Evolutionary conservation across 2,888 invertebrate species (phyloP).

Genomic region (Amblyjoppa proteus): DNA sequence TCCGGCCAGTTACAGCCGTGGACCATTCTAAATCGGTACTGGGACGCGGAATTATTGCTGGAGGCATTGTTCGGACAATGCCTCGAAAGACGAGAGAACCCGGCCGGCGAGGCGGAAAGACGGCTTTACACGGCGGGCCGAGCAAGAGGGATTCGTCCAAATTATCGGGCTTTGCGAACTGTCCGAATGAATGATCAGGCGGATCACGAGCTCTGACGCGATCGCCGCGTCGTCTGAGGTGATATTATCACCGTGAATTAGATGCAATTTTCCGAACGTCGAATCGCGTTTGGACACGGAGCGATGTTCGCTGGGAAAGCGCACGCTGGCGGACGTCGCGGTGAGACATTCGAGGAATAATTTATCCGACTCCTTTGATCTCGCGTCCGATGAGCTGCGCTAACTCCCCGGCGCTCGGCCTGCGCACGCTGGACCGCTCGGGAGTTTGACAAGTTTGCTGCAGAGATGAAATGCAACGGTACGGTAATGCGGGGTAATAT

Average conservation of each 20-base stretch:
- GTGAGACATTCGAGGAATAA: conserved; percentile 62
- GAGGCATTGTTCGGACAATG: conserved; percentile 40
- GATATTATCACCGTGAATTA: conserved; percentile 52
- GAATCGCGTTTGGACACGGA: conserved; percentile 23
- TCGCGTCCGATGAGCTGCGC: conserved; percentile 34
- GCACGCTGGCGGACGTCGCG: conserved; percentile 9
- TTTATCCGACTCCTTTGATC: conserved; percentile 67
- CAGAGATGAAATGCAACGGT: not conserved
- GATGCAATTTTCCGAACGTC: conserved; percentile 35
- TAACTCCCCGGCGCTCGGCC: conserved; percentile 10
- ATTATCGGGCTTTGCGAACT: conserved; percentile 55
- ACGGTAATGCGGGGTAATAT: too few species aligned
- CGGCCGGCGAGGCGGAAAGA: not conserved
- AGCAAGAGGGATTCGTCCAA: conserved; percentile 51
- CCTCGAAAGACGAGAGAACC: conserved; percentile 20
- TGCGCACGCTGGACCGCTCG: not conserved
- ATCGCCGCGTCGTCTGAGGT: conserved; percentile 1
- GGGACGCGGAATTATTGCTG: conserved; percentile 45
- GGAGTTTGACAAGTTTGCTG: not conserved
- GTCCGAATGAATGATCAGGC: conserved; percentile 59
- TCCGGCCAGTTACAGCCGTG: conserved; percentile 7
- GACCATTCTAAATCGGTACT: conserved; percentile 48
- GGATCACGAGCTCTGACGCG: conserved; percentile 53
- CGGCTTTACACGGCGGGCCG: not conserved
- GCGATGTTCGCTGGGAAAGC: not conserved